Conservation (phyloP, 2,888 invertebrate genomes). For the Drosophila borealis region DNA sequence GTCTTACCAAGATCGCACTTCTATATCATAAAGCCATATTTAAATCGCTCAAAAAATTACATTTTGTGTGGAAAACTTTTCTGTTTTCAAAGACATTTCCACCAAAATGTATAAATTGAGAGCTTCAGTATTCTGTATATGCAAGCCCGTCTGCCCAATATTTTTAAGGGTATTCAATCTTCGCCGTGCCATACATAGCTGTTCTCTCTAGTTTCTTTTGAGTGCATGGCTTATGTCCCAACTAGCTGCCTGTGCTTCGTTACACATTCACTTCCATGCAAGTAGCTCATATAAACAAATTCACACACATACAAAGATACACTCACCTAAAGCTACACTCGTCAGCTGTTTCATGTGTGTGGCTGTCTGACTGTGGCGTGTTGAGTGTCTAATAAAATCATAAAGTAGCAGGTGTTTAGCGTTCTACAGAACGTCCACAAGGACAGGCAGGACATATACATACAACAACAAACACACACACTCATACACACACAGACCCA, state of each 20-base stretch:
- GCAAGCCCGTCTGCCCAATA: too few relatives aligned
- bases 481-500: slow-evolving; percentile 6
- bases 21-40: too few relatives aligned
- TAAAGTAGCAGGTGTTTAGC: slow-evolving; percentile 73
- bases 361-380: slow-evolving; percentile 48
- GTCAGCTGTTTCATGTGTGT: slow-evolving; percentile 4
- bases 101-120: too few relatives aligned
- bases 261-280: neutral
- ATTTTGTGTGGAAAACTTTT: too few relatives aligned
- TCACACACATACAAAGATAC: neutral
- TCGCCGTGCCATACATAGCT: too few relatives aligned
- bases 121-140: too few relatives aligned
- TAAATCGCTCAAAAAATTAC: too few relatives aligned
- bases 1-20: too few relatives aligned
- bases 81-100: too few relatives aligned
- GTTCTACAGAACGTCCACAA: slow-evolving; percentile 51
- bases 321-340: too few relatives aligned
- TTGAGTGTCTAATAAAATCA: slow-evolving; percentile 76
- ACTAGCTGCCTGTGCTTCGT: slow-evolving; percentile 1
- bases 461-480: slow-evolving; percentile 16
- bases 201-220: too few relatives aligned
- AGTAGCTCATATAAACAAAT: neutral
- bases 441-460: slow-evolving; percentile 11
- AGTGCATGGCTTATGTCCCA: neutral
- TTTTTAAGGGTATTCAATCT: too few relatives aligned